These are phyloP conservation scores for Calyptommatus sinebrachiatus DNA, from an alignment of 2,113 vertebrate species.

Conservation along the genomic window DNA sequence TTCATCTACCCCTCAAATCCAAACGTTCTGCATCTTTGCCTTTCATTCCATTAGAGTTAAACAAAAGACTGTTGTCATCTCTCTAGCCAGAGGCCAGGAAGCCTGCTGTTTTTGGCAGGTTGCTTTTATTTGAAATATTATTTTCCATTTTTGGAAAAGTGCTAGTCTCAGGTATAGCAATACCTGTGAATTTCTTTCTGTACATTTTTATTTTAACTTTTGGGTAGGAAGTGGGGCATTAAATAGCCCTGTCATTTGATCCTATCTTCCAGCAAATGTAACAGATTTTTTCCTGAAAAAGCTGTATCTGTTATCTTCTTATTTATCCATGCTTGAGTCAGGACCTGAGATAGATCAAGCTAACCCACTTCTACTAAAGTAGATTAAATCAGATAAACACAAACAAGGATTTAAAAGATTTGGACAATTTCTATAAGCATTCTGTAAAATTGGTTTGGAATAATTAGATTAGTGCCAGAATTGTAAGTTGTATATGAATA, in stretches of 20 bases:
- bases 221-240: conserved; percentile 51
- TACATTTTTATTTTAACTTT: conserved; percentile 56
- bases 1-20: conserved; percentile 44
- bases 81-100: conserved; percentile 45
- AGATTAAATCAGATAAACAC: too few relatives aligned
- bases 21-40: conserved; percentile 45
- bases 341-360: too few relatives aligned
- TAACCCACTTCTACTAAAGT: too few relatives aligned
- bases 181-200: conserved; percentile 62
- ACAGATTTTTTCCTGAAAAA: conserved; percentile 42
- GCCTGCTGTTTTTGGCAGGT: conserved; percentile 58
- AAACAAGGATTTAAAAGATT: too few relatives aligned
- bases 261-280: conserved; percentile 46
- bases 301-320: not conserved
- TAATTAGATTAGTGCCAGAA: too few relatives aligned
- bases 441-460: too few relatives aligned
- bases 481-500: too few relatives aligned
- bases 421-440: too few relatives aligned
- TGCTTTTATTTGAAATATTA: conserved; percentile 59
- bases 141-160: conserved; percentile 54
- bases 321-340: conserved; percentile 13
- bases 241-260: conserved; percentile 57
- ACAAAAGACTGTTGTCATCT: conserved; percentile 46
- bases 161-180: conserved; percentile 52
- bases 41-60: conserved; percentile 53